Evolutionary conservation across 2,113 vertebrate genomes (phyloP), one percentile per base, ranked within the genome.

Genomic region (Triplophysa rosa): DNA sequence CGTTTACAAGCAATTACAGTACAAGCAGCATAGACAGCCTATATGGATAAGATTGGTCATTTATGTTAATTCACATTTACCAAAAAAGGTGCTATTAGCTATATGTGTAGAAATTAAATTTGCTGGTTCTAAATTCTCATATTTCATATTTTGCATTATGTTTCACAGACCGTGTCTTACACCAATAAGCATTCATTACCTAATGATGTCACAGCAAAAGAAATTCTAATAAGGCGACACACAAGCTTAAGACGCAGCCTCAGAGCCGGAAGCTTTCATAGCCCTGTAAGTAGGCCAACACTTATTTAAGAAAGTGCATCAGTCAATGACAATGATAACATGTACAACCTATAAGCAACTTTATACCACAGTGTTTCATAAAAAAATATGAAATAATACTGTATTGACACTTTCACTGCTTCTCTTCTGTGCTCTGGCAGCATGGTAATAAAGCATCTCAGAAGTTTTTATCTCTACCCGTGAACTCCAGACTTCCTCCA

Each of bases 141-240:
- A 37, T 62, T 12, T 62, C 23, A 33, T 26, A 19, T 49, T 72
- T 65, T 62, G 88, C 91, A 78, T 89, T 72, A 33, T 19, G 47
- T 16, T 40, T 80, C 8, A 63, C n/a, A 99, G 98, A 96, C 96
- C 1, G 84, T 95, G 86, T 94, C 95, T 0, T 99, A 94, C 85
- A 99, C 95, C 76, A 90, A 33, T 21, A 94, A 95, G 82, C 94
- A 97, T 10, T 91, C 94, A 10, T 90, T 99, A 80, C 95, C 95
- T 3, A 95, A 86, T 0, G 94, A 99, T 79, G 91, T 86, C 59
- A 95, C 94, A 17, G 91, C 92, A 67, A 95, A 90, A 87, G 98
- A 99, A 90, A 99, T 99, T 40, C 91, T 99, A 56, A 96, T 99
- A 83, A 94, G 97, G 64, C 93, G 96, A 0, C 93, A 98, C 10